Evolutionary conservation across 2,888 invertebrate species (phyloP), one percentile per base, ranked within the genome.

Genomic region (Yponomeuta evonymella): DNA sequence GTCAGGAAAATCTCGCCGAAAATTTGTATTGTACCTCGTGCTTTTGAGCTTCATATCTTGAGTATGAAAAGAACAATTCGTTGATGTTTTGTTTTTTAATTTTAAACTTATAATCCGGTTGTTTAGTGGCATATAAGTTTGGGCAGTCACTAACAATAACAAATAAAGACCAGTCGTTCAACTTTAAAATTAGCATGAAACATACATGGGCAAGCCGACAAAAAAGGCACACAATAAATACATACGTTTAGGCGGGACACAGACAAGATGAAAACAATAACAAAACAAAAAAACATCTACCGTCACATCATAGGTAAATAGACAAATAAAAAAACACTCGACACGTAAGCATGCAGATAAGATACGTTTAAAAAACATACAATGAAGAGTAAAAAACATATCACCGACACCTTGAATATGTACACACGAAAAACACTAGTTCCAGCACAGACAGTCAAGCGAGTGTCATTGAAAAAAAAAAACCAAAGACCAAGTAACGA

Each of bases 261-360:
- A 75, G 15, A 58, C 15, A 43, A 5, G 43, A 58, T 70, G 72
- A 76, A 72, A 74, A 72, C 75, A 74, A 72, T 58, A 58, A 69
- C 74, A 73, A 71, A 69, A 71, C 73, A 72, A 75, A 75, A 77
- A 75, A 72, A 70, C 43, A 8, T 75, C 79, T 80, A 82, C 77
- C 79, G 81, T 78, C 77, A 83, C 82, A 77, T 82, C 73, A 74
- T 71, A 75, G 43, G 15, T 58, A 58, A 12, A 58, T 79, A 74
- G 79, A 80, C 72, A 77, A 79, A 65, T 67, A 81, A 79, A 74
- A 33, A 72, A 67, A 81, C 82, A 85, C 82, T 83, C 81, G 82
- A 81, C 89, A 89, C 88, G 89, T 88, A 88, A 85, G 86, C 90
- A 91, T 89, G 89, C 90, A 89, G 36, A 86, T 83, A 79, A 83